Conservation (phyloP, 2,113 vertebrate genomes). For the Oceanodroma tethys region DNA sequence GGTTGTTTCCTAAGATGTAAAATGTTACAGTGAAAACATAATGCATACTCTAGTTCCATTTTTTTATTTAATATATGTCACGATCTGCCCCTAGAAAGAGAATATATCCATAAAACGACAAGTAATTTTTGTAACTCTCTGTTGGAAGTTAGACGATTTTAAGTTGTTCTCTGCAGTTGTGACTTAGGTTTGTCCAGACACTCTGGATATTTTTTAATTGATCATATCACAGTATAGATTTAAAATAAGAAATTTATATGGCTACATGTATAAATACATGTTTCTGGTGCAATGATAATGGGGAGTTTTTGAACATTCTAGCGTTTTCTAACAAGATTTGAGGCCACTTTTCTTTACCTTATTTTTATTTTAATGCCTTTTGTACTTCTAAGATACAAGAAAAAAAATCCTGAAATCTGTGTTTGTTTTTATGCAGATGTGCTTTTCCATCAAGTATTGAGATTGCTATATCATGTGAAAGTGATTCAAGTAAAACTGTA, state of each 20-base stretch:
- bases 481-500: not conserved
- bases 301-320: not conserved
- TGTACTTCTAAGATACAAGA: not conserved
- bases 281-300: not conserved
- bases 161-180: not conserved
- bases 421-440: not conserved
- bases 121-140: constrained; percentile 2
- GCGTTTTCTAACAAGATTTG: not conserved
- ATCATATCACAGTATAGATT: not conserved
- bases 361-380: not conserved
- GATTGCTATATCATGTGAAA: not conserved
- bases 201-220: not conserved
- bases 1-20: not conserved
- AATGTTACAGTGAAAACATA: constrained; percentile 6
- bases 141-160: not conserved
- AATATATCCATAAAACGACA: not conserved
- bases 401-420: not conserved
- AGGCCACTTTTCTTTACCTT: not conserved
- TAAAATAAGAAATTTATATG: not conserved
- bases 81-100: constrained; percentile 21
- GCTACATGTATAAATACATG: not conserved
- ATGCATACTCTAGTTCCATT: not conserved
- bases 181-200: not conserved
- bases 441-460: not conserved
- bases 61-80: constrained; percentile 37